Percentiles rank a stretch among this genome's conserved stretches.
Evolutionary conservation across 2,797 vertebrate species (phyloP).

Genomic region (Aeoliscus strigatus): DNA sequence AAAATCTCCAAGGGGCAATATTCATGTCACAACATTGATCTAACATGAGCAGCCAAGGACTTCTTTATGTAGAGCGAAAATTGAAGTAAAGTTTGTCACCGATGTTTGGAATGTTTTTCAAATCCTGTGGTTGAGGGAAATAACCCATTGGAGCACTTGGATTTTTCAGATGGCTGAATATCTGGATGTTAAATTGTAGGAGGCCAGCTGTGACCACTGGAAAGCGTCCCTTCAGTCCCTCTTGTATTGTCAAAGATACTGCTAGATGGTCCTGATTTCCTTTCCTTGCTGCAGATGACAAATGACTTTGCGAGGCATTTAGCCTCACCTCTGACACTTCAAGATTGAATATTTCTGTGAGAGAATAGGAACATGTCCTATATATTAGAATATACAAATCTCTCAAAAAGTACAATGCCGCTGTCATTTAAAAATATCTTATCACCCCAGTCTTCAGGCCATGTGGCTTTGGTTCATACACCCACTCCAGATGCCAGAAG

Average conservation of each 20-base stretch:
- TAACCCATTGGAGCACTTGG: conserved; percentile 36
- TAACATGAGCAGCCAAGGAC: conserved; percentile 16
- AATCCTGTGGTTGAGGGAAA: conserved; percentile 18
- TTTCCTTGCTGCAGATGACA: too few relatives aligned
- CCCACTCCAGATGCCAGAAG: conserved; percentile 2
- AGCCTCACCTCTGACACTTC: too few relatives aligned
- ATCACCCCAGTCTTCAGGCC: too few relatives aligned
- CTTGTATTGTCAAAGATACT: conserved; percentile 16
- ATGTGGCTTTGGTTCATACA: too few relatives aligned
- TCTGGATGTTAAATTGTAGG: conserved; percentile 33
- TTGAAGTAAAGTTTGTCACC: conserved; percentile 8
- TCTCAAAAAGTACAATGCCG: too few relatives aligned
- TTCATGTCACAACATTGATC: conserved; percentile 44
- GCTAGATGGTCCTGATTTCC: too few relatives aligned
- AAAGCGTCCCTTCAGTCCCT: conserved; percentile 31
- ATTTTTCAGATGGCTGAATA: conserved; percentile 53
- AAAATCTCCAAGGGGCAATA: conserved; percentile 26
- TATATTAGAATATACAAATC: too few relatives aligned
- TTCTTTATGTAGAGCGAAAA: conserved; percentile 15
- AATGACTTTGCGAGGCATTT: too few relatives aligned
- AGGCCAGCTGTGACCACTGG: conserved; percentile 56
- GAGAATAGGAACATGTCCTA: too few relatives aligned
- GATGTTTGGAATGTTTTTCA: conserved; percentile 22
- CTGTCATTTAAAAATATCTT: too few relatives aligned
- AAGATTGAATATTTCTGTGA: too few relatives aligned